A percentile compares a stretch with the other conserved stretches of the same genome.
These are phyloP conservation scores for Mesorhabditis belari DNA, from an alignment of 2,888 invertebrate genomes.

Conservation along the genomic window DNA sequence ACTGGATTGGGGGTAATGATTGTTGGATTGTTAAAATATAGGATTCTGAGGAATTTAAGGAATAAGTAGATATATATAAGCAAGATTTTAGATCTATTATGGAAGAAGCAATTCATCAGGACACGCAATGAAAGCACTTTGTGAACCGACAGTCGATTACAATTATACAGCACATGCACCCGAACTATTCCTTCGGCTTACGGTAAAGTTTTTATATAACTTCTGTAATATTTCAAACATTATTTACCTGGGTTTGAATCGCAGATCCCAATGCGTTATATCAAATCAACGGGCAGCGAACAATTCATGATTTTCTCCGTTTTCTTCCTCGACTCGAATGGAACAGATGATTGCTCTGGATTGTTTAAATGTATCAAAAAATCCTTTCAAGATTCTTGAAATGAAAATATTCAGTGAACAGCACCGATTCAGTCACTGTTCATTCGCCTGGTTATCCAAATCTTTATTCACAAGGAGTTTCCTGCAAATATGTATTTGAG, in stretches of 20 bases:
- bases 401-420: constrained; percentile 11
- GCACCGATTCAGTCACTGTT: constrained; percentile 5
- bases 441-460: constrained; percentile 20
- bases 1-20: not conserved
- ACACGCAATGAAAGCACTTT: not conserved
- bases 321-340: constrained; percentile 13
- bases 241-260: too few species aligned
- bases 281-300: not conserved
- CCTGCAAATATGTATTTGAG: constrained; percentile 37
- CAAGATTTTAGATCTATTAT: not conserved
- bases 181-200: not conserved
- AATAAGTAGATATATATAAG: too few species aligned
- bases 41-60: too few species aligned
- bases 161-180: not conserved
- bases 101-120: not conserved
- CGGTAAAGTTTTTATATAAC: not conserved
- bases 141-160: not conserved
- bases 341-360: constrained; percentile 18
- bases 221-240: not conserved
- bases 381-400: not conserved
- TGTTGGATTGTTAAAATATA: not conserved
- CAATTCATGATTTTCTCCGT: constrained; percentile 16
- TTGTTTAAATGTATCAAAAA: constrained; percentile 10
- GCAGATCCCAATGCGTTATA: not conserved
- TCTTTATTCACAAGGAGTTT: constrained; percentile 22